phyloP scores from a whole-genome alignment of 2,113 vertebrate species.

The Bombycilla garrulus region DNA sequence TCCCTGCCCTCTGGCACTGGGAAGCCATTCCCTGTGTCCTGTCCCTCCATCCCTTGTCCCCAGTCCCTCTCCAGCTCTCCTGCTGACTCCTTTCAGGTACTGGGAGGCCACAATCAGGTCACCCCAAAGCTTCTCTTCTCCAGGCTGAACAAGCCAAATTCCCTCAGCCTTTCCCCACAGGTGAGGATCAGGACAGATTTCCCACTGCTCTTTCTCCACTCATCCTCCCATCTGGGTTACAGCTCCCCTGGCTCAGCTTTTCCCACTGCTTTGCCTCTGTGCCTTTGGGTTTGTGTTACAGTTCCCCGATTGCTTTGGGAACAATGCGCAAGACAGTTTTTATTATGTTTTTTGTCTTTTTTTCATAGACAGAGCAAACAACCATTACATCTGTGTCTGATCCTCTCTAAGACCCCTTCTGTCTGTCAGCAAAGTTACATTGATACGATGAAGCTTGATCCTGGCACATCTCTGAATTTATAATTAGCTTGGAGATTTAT shows the following conservation, averaged over 20 bases:
- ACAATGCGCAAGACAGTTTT: background rate
- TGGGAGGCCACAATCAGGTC: background rate
- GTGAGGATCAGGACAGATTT: background rate
- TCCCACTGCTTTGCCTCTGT: background rate
- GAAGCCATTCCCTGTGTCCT: background rate
- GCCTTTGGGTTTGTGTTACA: background rate
- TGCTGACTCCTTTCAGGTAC: background rate
- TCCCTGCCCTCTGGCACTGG: background rate
- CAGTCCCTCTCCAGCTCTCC: background rate
- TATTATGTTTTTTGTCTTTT: background rate
- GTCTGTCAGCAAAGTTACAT: background rate
- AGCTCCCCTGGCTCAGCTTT: background rate
- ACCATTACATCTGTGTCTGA: accelerated
- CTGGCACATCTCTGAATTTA: background rate
- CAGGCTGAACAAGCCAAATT: background rate
- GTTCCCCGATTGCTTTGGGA: background rate
- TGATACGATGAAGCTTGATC: accelerated
- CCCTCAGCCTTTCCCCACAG: background rate
- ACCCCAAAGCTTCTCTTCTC: background rate
- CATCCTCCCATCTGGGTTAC: background rate
- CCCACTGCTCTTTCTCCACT: background rate
- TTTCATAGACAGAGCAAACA: background rate
- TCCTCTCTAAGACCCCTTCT: background rate
- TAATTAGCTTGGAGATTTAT: background rate
- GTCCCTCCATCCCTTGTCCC: background rate